Base-by-base conservation (phyloP, 1,140 invertebrate genomes). In the Drosophila kurseongensis region DNA sequence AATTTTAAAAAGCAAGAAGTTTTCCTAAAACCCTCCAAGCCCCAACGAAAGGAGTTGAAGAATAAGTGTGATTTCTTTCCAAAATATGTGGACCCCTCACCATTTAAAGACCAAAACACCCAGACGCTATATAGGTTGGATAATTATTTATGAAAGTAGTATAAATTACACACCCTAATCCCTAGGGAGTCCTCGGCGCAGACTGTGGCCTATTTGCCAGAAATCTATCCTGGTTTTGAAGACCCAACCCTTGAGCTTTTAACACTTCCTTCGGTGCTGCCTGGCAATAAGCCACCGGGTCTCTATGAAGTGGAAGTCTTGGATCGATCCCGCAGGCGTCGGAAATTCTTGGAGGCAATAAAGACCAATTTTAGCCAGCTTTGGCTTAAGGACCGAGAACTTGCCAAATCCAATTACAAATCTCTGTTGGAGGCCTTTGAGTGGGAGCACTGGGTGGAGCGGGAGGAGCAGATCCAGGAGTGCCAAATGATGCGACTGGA, bases 141-240 rank as follows among this genome's bases (percentile, higher is more conserved):
- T 2, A 0, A 3, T 6, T 2, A 16, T 3, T 5, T n/a, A 9
- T n/a, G 0, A 10, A 6, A 14, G 12, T 2, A 9, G 0, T 0
- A 0, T 7, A 5, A 8, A 5, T 8, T 9, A 9, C 3, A 12
- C 12, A 13, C 27, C 0, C 14, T 36, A 18, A 8, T 36, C 4
- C 12, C 1, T 14, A 92, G 91, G 65, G 96, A 97, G 80, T 95
- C 94, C 7, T 96, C 96, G 59, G 93, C 95, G 16, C 96, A 97
- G 92, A 97, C 96, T 1, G 86, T 94, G 45, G 95, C 96, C 3
- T 97, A 95, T 59, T 94, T 95, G 32, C 91, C 92, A 0, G 92
- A 93, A 12, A 93, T 94, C 76, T 91, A 92, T 9, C 68, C 93
- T 32, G 63, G 75, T 2, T 79, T 78, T 0, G 18, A 56, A 8